phyloP scores from a whole-genome alignment of 2,888 invertebrate species.

The Pyrgus malvae region DNA sequence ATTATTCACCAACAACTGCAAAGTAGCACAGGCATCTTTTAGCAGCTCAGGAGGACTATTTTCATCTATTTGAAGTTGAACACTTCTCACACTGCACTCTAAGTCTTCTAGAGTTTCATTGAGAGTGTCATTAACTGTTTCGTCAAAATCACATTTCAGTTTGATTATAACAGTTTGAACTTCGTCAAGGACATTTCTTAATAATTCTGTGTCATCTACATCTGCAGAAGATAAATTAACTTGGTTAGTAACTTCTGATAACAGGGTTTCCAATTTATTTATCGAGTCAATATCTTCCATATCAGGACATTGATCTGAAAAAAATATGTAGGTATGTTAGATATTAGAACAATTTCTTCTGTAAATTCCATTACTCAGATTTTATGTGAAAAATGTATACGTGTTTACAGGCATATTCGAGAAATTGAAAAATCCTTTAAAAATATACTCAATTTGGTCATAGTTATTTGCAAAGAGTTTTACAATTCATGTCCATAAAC shows the following conservation, averaged over 20 bases:
- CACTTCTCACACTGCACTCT: slow-evolving; percentile 77
- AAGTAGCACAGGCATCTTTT: slow-evolving; percentile 67
- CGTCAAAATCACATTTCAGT: slow-evolving; percentile 65
- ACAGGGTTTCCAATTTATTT: slow-evolving; percentile 50
- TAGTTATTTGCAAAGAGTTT: no score
- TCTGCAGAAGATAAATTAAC: slow-evolving; percentile 45
- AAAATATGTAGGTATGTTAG: neutral
- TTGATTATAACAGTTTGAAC: slow-evolving; percentile 73
- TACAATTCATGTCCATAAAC: no score
- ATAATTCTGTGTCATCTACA: slow-evolving; percentile 49
- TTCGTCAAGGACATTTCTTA: slow-evolving; percentile 67
- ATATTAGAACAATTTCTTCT: neutral
- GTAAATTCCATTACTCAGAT: no score
- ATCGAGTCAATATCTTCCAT: slow-evolving; percentile 46
- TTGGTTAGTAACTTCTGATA: slow-evolving; percentile 58
- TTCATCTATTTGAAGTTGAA: slow-evolving; percentile 71
- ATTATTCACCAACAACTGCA: slow-evolving; percentile 59
- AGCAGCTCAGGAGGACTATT: slow-evolving; percentile 62
- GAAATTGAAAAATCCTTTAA: no score
- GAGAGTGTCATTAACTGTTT: slow-evolving; percentile 58
- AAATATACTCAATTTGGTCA: no score
- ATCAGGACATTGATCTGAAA: slow-evolving; percentile 39
- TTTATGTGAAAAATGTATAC: no score
- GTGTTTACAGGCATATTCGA: no score
- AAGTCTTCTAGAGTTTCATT: slow-evolving; percentile 76